Base-by-base conservation (phyloP, 2,113 vertebrate genomes). In the Chelonoidis abingdonii region DNA sequence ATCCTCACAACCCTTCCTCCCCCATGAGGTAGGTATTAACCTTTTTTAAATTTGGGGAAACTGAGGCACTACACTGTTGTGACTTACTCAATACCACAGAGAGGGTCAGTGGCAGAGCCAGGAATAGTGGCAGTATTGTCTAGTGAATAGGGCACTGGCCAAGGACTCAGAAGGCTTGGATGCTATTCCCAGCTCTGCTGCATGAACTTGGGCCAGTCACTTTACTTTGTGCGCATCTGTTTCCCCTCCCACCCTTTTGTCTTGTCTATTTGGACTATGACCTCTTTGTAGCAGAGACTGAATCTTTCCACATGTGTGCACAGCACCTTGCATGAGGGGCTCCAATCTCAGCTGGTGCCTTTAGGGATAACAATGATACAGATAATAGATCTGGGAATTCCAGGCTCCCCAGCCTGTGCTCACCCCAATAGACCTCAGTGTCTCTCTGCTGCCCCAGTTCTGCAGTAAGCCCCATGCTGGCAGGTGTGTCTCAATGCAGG, bases 381-480 rank as follows among this genome's bases (percentile, higher is more conserved):
- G 62, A 35, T 8, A n/a, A 35, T 35, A n/a, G 31, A 3, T 65
- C 62, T 65, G 16, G 31, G 62, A 65, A 65, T n/a, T 35, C 62
- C 62, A 65, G 16, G 31, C 14, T 35, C 31, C 17, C 62, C 17
- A 69, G 35, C 31, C 6, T 21, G 17, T 69, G 35, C 65, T 38
- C 4, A 72, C n/a, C 35, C 9, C 65, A 72, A 10, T 38, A 38
- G 65, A 19, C 49, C 31, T n/a, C 80, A 2, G 24, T 41, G n/a
- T 14, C 62, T 82, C 92, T 87, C 21, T 85, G 83, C 86, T 65
- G 83, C 25, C 91, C 9, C 5, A 0, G 78, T 76, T 54, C 78
- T 69, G 87, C 65, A 90, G 16, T 0, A 0, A 41, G 53, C 0
- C 0, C 85, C 21, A 31, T 8, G 16, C 47, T 49, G 76, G 44